Base-by-base conservation (phyloP, 2,888 invertebrate genomes). In the Drosophila koepferae region DNA sequence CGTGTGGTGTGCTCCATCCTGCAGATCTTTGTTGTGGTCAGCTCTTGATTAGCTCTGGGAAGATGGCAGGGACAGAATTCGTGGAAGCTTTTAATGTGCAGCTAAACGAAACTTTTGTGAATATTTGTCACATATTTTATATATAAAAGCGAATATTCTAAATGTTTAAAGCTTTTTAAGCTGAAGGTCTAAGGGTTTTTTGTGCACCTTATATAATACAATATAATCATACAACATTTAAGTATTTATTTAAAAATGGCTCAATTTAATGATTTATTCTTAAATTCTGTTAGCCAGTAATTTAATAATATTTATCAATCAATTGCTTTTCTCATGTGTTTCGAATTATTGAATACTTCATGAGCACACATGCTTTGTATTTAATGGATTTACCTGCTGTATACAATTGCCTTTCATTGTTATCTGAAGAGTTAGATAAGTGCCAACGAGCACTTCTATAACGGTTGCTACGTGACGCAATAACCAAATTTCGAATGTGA, bases 1-100 rank as follows among this genome's bases (percentile, higher is more conserved):
- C 28, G 23, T 48, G 51, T 43, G 49, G 40, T 67, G 40, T 46
- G 54, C 48, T 59, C 23, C 18, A 36, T 54, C 44, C 60, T 31
- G 36, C 6, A 34, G 10, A 64, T 51, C 64, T 78, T 78, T 77
- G 74, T 74, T 77, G 77, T 78, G 77, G 77, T 71, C 54, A 59
- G n/a, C 63, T 64, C 63, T 28, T 67, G 71, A 78, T 71, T 62
- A 62, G 46, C 31, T 48, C 18, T 8, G 38, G 16, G 16, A 40
- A 3, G 31, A 4, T 48, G 34, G 14, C 2, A 14, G 10, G 28
- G 18, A 23, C 38, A 38, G 20, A 43, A 34, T n/a, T 59, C 58
- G 16, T 49, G 3, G 7, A 43, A 18, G 12, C 36, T n/a, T 16
- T 18, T 14, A 31, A 34, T 18, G 12, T n/a, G 9, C 12, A 36